phyloP scores from a whole-genome alignment of 2,888 invertebrate genomes.

The Limnephilus marmoratus region DNA sequence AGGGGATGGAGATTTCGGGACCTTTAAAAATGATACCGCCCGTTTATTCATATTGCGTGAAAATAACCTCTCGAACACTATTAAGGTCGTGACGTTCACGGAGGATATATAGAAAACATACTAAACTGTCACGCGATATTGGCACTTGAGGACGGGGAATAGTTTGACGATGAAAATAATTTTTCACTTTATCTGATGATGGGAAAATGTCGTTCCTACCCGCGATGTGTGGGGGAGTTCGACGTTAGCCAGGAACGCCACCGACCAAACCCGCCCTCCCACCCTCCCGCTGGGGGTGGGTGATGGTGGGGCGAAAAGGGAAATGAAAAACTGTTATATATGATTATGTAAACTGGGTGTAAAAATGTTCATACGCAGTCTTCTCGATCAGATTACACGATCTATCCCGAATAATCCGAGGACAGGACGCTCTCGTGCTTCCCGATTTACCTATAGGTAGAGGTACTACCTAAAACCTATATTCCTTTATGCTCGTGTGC shows the following conservation, averaged over 20 bases:
- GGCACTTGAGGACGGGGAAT: slow-evolving; percentile 45
- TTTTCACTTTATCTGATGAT: slow-evolving; percentile 50
- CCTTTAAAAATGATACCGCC: slow-evolving; percentile 65
- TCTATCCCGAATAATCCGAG: slow-evolving; percentile 3
- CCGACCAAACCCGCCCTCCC: neutral
- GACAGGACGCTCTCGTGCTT: neutral
- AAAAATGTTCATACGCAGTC: slow-evolving; percentile 38
- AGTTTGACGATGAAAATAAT: slow-evolving; percentile 57
- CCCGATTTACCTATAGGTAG: neutral
- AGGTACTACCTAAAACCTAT: too few relatives aligned
- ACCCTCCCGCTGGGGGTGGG: neutral
- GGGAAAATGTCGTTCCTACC: slow-evolving; percentile 39
- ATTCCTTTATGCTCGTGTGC: neutral
- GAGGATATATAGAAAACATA: slow-evolving; percentile 42
- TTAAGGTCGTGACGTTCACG: slow-evolving; percentile 43
- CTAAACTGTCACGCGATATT: slow-evolving; percentile 53
- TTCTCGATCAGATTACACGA: slow-evolving; percentile 10
- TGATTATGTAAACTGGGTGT: slow-evolving; percentile 41
- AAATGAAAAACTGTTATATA: slow-evolving; percentile 54
- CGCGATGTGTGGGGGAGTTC: slow-evolving; percentile 13
- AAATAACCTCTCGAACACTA: slow-evolving; percentile 59
- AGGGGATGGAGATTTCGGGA: slow-evolving; percentile 63
- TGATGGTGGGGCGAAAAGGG: slow-evolving; percentile 33
- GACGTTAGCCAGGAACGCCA: slow-evolving; percentile 14
- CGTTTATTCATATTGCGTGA: slow-evolving; percentile 66